Evolutionary conservation across 1,140 invertebrate species (phyloP).

Genomic region (Leptonema lineaticorne): DNA sequence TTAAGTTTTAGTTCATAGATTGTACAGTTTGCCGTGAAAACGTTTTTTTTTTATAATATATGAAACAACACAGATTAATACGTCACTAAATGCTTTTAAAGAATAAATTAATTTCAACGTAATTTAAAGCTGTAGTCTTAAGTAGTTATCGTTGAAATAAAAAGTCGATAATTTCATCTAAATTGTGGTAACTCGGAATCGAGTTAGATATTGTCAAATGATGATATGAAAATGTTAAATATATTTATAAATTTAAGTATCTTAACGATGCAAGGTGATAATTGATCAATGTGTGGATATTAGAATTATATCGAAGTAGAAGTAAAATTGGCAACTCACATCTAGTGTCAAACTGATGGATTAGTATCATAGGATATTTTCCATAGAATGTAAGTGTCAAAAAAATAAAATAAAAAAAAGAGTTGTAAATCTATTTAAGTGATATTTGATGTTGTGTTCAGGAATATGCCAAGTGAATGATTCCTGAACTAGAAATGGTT

Average conservation of each 20-base stretch:
- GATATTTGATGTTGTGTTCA: constrained; percentile 37
- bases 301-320: constrained; percentile 20
- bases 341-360: constrained; percentile 25
- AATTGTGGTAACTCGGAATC: constrained; percentile 1
- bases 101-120: constrained; percentile 8
- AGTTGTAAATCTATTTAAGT: constrained; percentile 20
- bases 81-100: constrained; percentile 9
- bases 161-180: constrained; percentile 9
- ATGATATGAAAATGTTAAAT: constrained; percentile 14
- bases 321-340: constrained; percentile 14
- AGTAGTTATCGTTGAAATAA: constrained; percentile 21
- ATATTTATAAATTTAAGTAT: constrained; percentile 27
- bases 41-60: constrained; percentile 1
- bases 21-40: constrained; percentile 22
- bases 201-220: neutral
- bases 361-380: constrained; percentile 34
- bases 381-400: constrained; percentile 32
- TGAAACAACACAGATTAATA: neutral
- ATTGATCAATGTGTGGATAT: constrained; percentile 21
- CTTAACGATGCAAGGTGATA: constrained; percentile 36
- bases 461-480: constrained; percentile 37
- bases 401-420: constrained; percentile 1
- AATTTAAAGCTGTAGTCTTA: constrained; percentile 3
- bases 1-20: constrained; percentile 13
- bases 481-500: constrained; percentile 36